phyloP scores from a whole-genome alignment of 2,888 invertebrate species.

The Ormyrus thymus region DNA sequence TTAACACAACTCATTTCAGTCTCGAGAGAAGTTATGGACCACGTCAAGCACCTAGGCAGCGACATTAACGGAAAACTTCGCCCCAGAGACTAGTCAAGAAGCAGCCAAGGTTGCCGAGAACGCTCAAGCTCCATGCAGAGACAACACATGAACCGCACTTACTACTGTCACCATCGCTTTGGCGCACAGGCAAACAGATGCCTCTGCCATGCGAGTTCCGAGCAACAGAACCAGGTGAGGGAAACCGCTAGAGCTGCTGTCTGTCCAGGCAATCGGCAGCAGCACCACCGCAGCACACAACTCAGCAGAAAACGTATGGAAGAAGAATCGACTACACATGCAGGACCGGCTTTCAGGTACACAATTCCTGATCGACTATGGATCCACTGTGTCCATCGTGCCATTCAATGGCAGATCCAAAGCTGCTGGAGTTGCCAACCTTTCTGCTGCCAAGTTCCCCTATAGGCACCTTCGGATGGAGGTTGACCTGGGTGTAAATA shows the following conservation, averaged over 20 bases:
- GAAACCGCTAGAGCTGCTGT: neutral
- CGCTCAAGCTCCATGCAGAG: neutral
- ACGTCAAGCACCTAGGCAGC: neutral
- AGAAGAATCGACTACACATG: neutral
- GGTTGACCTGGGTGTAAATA: neutral
- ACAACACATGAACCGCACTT: neutral
- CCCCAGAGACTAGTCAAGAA: neutral
- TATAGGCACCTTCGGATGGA: neutral
- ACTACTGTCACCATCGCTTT: constrained; percentile 1
- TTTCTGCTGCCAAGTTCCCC: neutral
- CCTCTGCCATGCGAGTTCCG: constrained; percentile 13
- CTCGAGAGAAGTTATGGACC: neutral
- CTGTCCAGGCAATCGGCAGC: neutral
- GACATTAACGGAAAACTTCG: neutral
- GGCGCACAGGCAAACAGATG: constrained; percentile 38
- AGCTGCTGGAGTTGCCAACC: no score
- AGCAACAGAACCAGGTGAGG: neutral
- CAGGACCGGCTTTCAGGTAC: neutral
- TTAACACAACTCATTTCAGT: neutral
- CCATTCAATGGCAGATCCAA: neutral
- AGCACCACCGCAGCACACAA: neutral
- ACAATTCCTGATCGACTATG: neutral
- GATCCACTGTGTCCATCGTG: neutral
- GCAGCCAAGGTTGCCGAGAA: no score
- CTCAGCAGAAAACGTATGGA: neutral